Conservation (phyloP, 2,797 vertebrate genomes). For the Megaceryle alcyon region DNA sequence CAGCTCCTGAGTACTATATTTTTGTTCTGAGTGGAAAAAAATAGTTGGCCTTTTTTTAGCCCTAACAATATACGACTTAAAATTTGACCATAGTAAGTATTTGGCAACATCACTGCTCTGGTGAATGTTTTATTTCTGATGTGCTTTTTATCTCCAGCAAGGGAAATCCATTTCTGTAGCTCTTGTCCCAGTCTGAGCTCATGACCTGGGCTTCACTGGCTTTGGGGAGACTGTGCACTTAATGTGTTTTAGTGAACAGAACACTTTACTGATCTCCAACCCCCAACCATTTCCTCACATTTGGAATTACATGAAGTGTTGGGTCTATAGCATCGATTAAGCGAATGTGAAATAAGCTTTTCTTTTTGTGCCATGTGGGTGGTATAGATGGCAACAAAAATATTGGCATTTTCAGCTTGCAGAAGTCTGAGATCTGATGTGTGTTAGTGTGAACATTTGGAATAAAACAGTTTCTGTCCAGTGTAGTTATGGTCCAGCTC, state of each 20-base stretch:
- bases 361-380: not conserved
- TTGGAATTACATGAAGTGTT: not conserved
- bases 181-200: not conserved
- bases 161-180: not conserved
- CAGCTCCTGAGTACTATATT: not conserved
- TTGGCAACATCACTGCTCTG: not conserved
- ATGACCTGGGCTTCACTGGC: not conserved
- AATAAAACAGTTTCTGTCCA: not conserved
- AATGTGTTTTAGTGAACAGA: not conserved
- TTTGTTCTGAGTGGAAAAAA: not conserved
- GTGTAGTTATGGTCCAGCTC: not conserved
- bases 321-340: not conserved
- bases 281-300: not conserved
- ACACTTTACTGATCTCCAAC: not conserved
- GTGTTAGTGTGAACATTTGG: not conserved
- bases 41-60: not conserved
- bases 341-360: not conserved
- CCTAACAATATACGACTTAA: not conserved
- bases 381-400: not conserved
- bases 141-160: not conserved
- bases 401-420: not conserved
- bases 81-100: not conserved
- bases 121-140: not conserved
- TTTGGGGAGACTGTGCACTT: not conserved
- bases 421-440: not conserved